These are phyloP conservation scores for Pocota personata DNA, from an alignment of 2,888 invertebrate species.

Conservation along the genomic window DNA sequence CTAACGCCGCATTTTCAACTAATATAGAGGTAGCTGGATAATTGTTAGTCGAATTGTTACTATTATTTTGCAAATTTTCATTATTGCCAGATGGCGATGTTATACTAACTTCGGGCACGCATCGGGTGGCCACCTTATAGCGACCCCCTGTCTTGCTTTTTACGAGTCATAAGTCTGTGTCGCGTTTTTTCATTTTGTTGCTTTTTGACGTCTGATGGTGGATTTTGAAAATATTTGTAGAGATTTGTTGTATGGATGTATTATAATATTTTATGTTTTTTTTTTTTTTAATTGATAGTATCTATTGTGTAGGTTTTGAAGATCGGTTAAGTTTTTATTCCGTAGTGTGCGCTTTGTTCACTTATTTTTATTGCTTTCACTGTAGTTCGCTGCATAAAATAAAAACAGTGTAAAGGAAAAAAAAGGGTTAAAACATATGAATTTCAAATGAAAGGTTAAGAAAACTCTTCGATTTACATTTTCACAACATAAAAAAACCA, in stretches of 20 bases:
- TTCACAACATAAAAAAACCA: no score
- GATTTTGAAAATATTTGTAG: conserved; percentile 7
- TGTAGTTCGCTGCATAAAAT: neutral
- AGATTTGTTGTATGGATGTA: neutral
- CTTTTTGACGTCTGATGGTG: conserved; percentile 25
- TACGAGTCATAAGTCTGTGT: conserved; percentile 83
- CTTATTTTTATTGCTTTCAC: neutral
- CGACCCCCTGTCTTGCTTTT: conserved; percentile 80
- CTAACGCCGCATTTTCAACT: conserved; percentile 39
- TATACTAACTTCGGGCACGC: conserved; percentile 82
- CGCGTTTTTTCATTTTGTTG: conserved; percentile 81
- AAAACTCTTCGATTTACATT: neutral
- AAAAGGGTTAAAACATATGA: neutral
- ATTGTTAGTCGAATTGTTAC: conserved; percentile 14
- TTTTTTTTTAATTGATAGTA: neutral
- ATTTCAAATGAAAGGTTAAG: neutral
- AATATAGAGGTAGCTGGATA: conserved; percentile 14
- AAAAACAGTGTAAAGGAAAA: neutral
- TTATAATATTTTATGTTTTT: neutral
- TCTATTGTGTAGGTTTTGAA: neutral
- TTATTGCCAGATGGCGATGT: conserved; percentile 79
- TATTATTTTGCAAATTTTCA: conserved; percentile 37
- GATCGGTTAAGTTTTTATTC: neutral
- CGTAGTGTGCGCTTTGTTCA: neutral
- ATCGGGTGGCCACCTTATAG: conserved; percentile 82